phyloP scores from a whole-genome alignment of 2,888 invertebrate species.

The Notodonta ziczac region DNA sequence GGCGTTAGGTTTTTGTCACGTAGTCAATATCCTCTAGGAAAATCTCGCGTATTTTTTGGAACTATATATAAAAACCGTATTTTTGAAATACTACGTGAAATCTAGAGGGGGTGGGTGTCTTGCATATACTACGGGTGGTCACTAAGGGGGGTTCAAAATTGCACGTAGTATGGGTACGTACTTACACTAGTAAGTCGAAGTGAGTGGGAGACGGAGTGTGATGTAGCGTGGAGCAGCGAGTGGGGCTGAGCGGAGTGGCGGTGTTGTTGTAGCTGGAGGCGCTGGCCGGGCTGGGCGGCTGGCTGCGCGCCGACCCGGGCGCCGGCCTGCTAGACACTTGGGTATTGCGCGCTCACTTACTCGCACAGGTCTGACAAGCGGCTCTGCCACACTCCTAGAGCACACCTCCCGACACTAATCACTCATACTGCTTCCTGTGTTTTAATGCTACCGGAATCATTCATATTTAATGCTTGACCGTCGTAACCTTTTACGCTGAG shows the following conservation, averaged over 20 bases:
- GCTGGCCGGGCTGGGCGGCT: slow-evolving; percentile 80
- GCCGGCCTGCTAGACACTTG: slow-evolving; percentile 82
- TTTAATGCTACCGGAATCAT: slow-evolving; percentile 16
- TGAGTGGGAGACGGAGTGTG: not conserved
- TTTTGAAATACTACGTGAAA: too few relatives aligned
- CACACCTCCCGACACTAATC: slow-evolving; percentile 35
- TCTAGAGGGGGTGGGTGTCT: too few relatives aligned
- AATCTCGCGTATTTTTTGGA: too few relatives aligned
- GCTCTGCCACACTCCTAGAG: slow-evolving; percentile 57
- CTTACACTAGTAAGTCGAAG: too few relatives aligned
- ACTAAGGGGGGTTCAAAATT: too few relatives aligned
- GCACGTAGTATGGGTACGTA: too few relatives aligned
- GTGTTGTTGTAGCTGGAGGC: slow-evolving; percentile 82
- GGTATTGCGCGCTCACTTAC: slow-evolving; percentile 85
- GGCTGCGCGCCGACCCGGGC: slow-evolving; percentile 80
- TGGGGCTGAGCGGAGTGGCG: slow-evolving; percentile 47
- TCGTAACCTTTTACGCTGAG: slow-evolving; percentile 9
- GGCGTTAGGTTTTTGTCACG: too few relatives aligned
- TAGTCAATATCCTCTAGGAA: too few relatives aligned
- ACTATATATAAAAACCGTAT: too few relatives aligned
- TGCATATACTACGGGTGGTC: too few relatives aligned
- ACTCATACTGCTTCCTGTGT: slow-evolving; percentile 55
- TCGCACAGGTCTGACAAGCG: slow-evolving; percentile 82
- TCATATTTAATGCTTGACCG: slow-evolving; percentile 19
- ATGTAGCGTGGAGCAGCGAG: slow-evolving; percentile 8